phyloP scores from a whole-genome alignment of 2,888 invertebrate genomes.

The Lasioglossum vierecki region DNA sequence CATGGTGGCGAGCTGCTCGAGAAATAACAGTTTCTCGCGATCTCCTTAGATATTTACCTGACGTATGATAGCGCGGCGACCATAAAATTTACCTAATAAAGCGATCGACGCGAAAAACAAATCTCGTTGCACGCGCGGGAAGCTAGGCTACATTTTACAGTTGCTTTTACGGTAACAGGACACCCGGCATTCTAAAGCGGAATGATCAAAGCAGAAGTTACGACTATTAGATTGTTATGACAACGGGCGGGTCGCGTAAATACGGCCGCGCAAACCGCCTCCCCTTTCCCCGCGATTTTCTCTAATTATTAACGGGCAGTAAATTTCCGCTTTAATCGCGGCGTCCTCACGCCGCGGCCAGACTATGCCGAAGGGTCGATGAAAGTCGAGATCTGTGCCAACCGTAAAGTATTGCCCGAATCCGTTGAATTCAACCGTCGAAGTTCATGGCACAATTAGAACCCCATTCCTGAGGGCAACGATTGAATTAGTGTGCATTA shows the following conservation, averaged over 20 bases:
- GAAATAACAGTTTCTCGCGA: slow-evolving; percentile 43
- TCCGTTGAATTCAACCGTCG: slow-evolving; percentile 13
- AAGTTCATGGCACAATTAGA: slow-evolving; percentile 27
- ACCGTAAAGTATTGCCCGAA: slow-evolving; percentile 34
- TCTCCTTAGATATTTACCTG: slow-evolving; percentile 39
- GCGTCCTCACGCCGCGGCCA: slow-evolving; percentile 35
- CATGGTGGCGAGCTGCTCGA: background rate
- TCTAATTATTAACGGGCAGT: slow-evolving; percentile 67
- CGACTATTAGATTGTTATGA: slow-evolving; percentile 65
- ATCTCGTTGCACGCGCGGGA: slow-evolving; percentile 31
- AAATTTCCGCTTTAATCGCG: slow-evolving; percentile 65
- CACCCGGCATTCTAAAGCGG: slow-evolving; percentile 46
- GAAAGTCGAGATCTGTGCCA: slow-evolving; percentile 59
- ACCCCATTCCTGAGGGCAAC: slow-evolving; percentile 19
- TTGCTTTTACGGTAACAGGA: slow-evolving; percentile 59
- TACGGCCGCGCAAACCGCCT: background rate
- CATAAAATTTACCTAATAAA: slow-evolving; percentile 50
- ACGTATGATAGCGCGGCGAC: slow-evolving; percentile 38
- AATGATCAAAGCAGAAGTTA: slow-evolving; percentile 60
- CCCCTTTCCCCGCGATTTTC: slow-evolving; percentile 39
- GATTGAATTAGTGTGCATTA: slow-evolving; percentile 37
- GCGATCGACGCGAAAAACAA: slow-evolving; percentile 59
- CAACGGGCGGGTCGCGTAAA: slow-evolving; percentile 10
- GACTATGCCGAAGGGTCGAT: slow-evolving; percentile 44
- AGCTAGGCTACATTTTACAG: slow-evolving; percentile 57